Evolutionary conservation across 1,140 invertebrate genomes (phyloP), one percentile per base, ranked within the genome.

Genomic region (Drosophila oshimai): DNA sequence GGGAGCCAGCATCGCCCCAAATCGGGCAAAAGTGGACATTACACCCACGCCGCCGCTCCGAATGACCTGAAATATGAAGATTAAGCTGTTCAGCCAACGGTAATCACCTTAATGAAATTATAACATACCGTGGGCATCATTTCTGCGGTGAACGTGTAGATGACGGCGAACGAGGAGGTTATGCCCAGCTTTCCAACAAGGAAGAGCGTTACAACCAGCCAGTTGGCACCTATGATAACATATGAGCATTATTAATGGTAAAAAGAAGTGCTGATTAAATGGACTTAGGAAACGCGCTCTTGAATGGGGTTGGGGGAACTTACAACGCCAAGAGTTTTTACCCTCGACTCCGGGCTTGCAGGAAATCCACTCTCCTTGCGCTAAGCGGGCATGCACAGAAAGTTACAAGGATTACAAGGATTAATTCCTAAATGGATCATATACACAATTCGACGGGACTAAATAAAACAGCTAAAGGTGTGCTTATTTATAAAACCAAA

Each of bases 101-200:
- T n/a, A 26, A 13, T 13, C n/a, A 7, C 15, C 6, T 53, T 10
- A 12, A 6, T 15, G 5, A n/a, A 6, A 13, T 3, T 22, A 2
- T 3, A 34, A 68, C 93, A 71, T 15, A 93, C 91, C 4, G 94
- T 94, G 4, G 94, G 94, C 69, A 94, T 92, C 88, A 94, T 91
- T 91, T 94, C 94, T 1, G 94, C 93, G 4, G 93, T 94, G 45
- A 94, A 92, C 0, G 94, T 92, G 64, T 94, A 94, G 1, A 94
- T 90, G 6, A 94, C 92, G 3, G 93, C 93, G 74, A 94, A 94
- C 2, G 93, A 91, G 22, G 93, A 91, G 0, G 94, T 94, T 10
- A 94, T 93, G 3, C 93, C 93, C 61, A 94, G 91, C 87, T 95
- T 95, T 7, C 95, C 95, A 7, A 93, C 72, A 9, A 95, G 90